These are phyloP conservation scores for Aspidapion aeneum DNA, from an alignment of 2,888 invertebrate species.

Conservation along the genomic window DNA sequence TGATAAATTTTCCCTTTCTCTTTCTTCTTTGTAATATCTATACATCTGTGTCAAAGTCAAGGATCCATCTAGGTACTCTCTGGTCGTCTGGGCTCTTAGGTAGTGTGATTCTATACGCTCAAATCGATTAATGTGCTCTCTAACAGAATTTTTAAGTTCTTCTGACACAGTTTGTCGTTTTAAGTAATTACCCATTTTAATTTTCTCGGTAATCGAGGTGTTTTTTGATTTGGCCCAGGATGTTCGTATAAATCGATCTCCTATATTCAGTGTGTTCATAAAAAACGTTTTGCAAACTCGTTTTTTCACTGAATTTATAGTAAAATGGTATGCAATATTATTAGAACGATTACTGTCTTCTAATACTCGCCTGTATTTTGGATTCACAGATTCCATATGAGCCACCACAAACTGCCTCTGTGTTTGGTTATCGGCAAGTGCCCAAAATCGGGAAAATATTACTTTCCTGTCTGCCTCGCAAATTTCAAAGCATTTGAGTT, in stretches of 20 bases:
- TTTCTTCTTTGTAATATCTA: neutral
- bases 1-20: neutral
- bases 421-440: neutral
- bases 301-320: neutral
- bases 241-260: conserved; percentile 3
- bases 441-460: neutral
- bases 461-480: neutral
- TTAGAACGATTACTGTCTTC: neutral
- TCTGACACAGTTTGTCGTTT: neutral
- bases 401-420: neutral
- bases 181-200: neutral
- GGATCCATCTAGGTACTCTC: conserved; percentile 6
- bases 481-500: neutral
- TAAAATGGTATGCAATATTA: neutral
- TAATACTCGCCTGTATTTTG: neutral
- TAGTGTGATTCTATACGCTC: conserved; percentile 10
- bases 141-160: conserved; percentile 4
- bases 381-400: neutral
- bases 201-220: neutral
- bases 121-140: conserved; percentile 5
- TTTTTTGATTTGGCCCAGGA: neutral
- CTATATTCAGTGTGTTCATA: conserved; percentile 7
- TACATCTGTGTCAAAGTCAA: neutral
- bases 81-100: conserved; percentile 2
- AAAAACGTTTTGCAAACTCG: conserved; percentile 13